A percentile compares a stretch with the other conserved stretches of the same genome.
phyloP scores from a whole-genome alignment of 2,113 vertebrate genomes.

The Arvicanthis niloticus region DNA sequence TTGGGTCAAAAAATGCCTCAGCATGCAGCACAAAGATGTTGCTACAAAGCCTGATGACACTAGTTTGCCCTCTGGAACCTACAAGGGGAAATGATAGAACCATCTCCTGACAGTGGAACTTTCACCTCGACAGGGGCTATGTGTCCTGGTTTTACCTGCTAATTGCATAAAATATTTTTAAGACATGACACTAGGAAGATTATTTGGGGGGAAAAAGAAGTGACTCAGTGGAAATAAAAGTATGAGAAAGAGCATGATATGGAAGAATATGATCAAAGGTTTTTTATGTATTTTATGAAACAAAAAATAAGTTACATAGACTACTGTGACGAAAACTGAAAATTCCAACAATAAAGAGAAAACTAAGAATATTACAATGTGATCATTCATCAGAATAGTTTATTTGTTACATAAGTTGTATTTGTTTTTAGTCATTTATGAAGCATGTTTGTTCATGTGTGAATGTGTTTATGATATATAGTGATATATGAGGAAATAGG shows the following conservation, averaged over 20 bases:
- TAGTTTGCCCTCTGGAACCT: no score
- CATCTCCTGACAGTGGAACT: neutral
- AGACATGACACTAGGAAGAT: neutral
- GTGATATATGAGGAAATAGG: neutral
- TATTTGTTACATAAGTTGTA: neutral
- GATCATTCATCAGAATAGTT: neutral
- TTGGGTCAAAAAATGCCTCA: neutral
- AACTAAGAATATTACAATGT: neutral
- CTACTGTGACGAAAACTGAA: neutral
- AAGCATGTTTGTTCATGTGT: neutral
- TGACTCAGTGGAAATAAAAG: neutral
- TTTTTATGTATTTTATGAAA: neutral
- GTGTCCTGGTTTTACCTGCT: neutral
- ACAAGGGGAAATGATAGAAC: neutral
- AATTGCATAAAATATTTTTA: neutral
- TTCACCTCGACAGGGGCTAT: neutral
- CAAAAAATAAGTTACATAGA: neutral
- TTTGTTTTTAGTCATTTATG: neutral
- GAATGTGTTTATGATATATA: neutral
- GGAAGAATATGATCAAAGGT: neutral
- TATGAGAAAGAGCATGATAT: neutral
- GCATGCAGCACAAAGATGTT: neutral
- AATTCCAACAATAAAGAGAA: neutral
- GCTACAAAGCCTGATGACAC: neutral
- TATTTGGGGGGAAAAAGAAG: neutral